Evolutionary conservation across 2,797 vertebrate genomes (phyloP), one percentile per base, ranked within the genome.

Genomic region (Myotis daubentonii): DNA sequence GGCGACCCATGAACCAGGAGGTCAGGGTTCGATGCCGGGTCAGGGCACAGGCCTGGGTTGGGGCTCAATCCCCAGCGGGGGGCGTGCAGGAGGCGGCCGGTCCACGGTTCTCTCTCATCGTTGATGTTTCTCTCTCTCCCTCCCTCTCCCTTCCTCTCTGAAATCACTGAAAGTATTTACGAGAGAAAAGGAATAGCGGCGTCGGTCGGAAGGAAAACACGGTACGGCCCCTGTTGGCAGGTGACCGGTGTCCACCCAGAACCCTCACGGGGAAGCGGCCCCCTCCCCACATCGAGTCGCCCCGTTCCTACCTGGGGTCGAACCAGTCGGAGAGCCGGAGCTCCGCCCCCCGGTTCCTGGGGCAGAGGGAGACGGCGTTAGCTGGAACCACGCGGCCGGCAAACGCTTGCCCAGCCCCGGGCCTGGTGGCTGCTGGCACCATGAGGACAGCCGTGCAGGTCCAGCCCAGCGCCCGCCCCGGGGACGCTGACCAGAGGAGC

Each of bases 401-500:
- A 28, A 0, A 2, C 4, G 1, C 9, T 33, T 25, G 15, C 2
- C 0, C 16, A 30, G 84, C 49, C 36, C 0, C 2, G 0, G n/a
- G 33, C 5, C 20, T 10, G 41, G 16, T 15, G 79, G n/a, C 49
- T 23, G 1, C 5, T 2, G 51, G 38, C 0, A 0, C 62, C 3
- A 28, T 9, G 6, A 17, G 28, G 8, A 20, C 33, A 3, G 2
- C 28, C 4, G 20, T 28, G 44, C 3, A 0, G 11, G 6, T 0
- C 8, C 28, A 62, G 68, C 22, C 9, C 2, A 7, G 15, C 7
- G 1, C 55, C 53, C 13, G 11, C 71, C 20, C 71, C 2, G 1
- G 49, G 51, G 22, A n/a, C 1, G 8, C 71, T 5, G 20, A 6
- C 3, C 3, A 2, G 38, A 68, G 57, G 8, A 6, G 41, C 49